These are phyloP conservation scores for Petromus typicus DNA, from an alignment of 2,113 vertebrate species.

Conservation along the genomic window DNA sequence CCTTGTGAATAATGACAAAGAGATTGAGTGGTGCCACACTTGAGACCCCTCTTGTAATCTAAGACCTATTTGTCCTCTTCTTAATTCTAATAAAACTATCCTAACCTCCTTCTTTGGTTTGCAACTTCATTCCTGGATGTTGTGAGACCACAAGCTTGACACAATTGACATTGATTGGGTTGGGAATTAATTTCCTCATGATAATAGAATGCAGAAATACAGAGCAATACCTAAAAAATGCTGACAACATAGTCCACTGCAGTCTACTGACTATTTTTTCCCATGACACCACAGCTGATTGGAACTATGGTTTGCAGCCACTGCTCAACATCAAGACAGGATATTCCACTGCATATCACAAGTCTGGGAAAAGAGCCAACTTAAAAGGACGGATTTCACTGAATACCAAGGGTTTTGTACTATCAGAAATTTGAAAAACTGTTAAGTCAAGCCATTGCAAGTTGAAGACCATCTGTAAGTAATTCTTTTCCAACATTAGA, in stretches of 20 bases:
- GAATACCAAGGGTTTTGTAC: not conserved
- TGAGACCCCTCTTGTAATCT: not conserved
- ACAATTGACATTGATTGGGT: too few relatives aligned
- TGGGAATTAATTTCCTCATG: not conserved
- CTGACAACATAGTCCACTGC: not conserved
- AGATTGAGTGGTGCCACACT: not conserved
- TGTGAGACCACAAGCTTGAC: not conserved
- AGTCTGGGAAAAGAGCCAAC: not conserved
- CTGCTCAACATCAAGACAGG: not conserved
- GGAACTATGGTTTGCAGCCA: not conserved
- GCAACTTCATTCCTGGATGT: not conserved
- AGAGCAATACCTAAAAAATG: not conserved
- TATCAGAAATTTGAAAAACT: not conserved
- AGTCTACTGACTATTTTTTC: not conserved
- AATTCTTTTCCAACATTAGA: conserved; percentile 7
- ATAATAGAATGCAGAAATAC: not conserved
- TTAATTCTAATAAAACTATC: not conserved
- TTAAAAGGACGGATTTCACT: not conserved
- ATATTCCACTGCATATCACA: not conserved
- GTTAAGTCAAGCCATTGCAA: not conserved
- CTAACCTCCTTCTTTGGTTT: not conserved
- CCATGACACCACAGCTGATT: not conserved
- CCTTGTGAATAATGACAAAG: not conserved
- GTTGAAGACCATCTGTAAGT: not conserved
- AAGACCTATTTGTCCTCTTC: not conserved